Base-by-base conservation (phyloP, 2,113 vertebrate genomes). In the Rhea pennata region DNA sequence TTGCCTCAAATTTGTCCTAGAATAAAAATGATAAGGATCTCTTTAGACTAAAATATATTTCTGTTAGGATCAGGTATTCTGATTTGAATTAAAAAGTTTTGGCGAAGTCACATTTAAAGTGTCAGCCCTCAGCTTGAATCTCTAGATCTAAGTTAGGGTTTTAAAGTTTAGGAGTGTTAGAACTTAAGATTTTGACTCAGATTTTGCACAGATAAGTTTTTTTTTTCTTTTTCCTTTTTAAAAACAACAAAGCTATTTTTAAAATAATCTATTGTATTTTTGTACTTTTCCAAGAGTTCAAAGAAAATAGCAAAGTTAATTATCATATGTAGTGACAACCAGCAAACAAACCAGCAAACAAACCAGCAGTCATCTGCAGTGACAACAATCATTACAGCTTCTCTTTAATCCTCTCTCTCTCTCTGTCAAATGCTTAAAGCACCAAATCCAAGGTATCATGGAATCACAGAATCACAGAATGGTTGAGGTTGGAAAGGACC, bases 181-280 rank as follows among this genome's bases (percentile, higher is more conserved):
- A 84, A 93, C 33, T 51, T 67, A 73, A 51, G 54, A 64, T 87
- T 93, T 88, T 92, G 58, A 81, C 88, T 80, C 86, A 90, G 54
- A 84, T 4, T 46, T 29, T 12, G 24, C 36, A 36, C 36, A 36
- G 36, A 36, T 36, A 36, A 36, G 36, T 36, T 36, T 36, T 44
- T 74, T 74, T 53, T 27, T 20, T 39, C 19, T 73, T 83, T 65
- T 74, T 11, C 80, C 13, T 29, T 90, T 90, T 74, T 74, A 75
- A 92, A 50, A 27, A 59, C 48, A 83, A 61, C 24, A 51, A 66
- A 56, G 46, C 51, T 20, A 70, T 58, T 48, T 11, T 44, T 77
- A 91, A 88, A 80, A 27, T 48, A 12, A 13, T 80, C 51, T 29
- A 69, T 86, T 88, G 58, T 86, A 66, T 58, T 92, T 88, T 70